Base-by-base conservation (phyloP, 2,888 invertebrate species). In the Serrognathus titanus region DNA sequence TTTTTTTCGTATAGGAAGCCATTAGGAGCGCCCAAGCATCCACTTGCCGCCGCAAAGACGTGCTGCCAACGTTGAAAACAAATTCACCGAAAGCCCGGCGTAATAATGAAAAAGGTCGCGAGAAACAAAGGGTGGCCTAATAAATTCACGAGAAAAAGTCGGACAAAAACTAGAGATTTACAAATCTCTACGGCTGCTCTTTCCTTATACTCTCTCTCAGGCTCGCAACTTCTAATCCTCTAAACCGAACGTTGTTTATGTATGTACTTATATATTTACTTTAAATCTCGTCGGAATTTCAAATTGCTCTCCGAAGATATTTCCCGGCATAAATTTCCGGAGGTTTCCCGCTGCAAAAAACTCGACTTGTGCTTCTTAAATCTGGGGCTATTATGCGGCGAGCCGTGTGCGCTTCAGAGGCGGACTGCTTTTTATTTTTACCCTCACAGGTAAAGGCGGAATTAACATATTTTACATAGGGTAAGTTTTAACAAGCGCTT, bases 181-280 rank as follows among this genome's bases (percentile, higher is more conserved):
- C 43, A 43, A 43, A 41, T 38, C 41, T 41, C 51, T n/a, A n/a
- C 39, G 24, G 39, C 40, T 12, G 8, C 40, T 31, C 41, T 8
- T 24, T 36, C 20, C 39, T 9, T 41, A 16, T 40, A 20, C 35
- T 35, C 20, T 39, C 13, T 41, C 40, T 50, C 24, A 48, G 31
- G 39, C 51, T 57, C 16, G 48, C 43, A 49, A 48, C 41, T 68
- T 63, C 66, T 69, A 71, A 71, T 69, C 68, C 67, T 60, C 63
- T 67, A 66, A 66, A 67, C 63, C 64, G 63, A 66, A 64, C 64
- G 61, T 62, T 67, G 64, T 66, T 66, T 67, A 68, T 67, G 65
- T 64, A 66, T 66, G 63, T 66, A 66, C 64, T 64, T 66, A 66
- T 63, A 63, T 63, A 67, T 63, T 67, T 65, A 67, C 64, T 65